Evolutionary conservation across 2,797 vertebrate species (phyloP).

Genomic region (Peromyscus melanophrys): DNA sequence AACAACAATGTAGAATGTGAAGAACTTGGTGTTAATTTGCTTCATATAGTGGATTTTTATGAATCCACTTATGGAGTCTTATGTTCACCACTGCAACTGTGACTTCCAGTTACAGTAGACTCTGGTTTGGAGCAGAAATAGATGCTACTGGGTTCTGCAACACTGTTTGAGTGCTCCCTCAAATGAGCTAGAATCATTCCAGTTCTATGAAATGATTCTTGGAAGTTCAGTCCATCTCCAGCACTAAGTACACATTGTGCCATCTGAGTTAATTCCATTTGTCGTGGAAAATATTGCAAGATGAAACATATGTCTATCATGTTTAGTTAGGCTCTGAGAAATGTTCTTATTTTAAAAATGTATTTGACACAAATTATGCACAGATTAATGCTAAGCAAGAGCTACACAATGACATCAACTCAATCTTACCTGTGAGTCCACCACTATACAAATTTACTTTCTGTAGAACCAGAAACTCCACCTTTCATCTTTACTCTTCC

Average conservation of each 20-base stretch:
- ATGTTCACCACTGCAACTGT: not conserved
- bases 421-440: not conserved
- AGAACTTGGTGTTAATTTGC: not conserved
- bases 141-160: not conserved
- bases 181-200: not conserved
- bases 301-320: not conserved
- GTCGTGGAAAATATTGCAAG: not conserved
- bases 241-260: not conserved
- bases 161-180: not conserved
- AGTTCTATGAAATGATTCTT: not conserved
- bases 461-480: not conserved
- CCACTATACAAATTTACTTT: not conserved
- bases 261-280: not conserved
- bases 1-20: not conserved
- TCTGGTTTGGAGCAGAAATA: not conserved
- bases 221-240: not conserved
- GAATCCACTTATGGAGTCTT: too few species aligned
- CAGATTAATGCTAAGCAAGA: not conserved
- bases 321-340: not conserved
- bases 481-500: not conserved
- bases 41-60: not conserved
- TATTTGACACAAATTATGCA: not conserved
- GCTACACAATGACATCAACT: not conserved
- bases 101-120: not conserved
- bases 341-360: not conserved